Evolutionary conservation across 1,140 invertebrate genomes (phyloP).

Genomic region (Melanaphis sacchari): DNA sequence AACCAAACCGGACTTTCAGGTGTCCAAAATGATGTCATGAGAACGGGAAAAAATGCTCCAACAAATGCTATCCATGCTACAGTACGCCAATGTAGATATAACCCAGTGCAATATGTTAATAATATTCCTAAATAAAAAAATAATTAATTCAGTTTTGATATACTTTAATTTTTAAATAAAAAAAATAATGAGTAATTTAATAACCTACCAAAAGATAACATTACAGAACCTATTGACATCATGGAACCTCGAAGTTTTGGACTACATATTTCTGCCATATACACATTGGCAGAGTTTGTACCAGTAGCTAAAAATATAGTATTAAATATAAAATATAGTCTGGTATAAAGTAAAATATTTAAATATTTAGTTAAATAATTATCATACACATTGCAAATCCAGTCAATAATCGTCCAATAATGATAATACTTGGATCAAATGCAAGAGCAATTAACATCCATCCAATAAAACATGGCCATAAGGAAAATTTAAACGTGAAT

Average conservation of each 20-base stretch:
- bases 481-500: slow-evolving; percentile 69
- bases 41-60: slow-evolving; percentile 67
- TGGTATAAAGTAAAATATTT: neutral
- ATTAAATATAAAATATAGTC: neutral
- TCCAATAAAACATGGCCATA: slow-evolving; percentile 70
- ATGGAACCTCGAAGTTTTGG: slow-evolving; percentile 69
- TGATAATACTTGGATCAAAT: slow-evolving; percentile 65
- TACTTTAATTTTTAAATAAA: neutral
- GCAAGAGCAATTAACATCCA: slow-evolving; percentile 70
- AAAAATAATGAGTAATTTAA: neutral
- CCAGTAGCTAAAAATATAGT: slow-evolving; percentile 65
- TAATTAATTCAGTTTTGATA: neutral
- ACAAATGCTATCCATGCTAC: slow-evolving; percentile 68
- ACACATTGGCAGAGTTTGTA: slow-evolving; percentile 70
- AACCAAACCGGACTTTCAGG: slow-evolving; percentile 76
- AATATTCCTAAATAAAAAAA: slow-evolving; percentile 67
- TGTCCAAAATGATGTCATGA: slow-evolving; percentile 68
- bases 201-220: slow-evolving; percentile 66
- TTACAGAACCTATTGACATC: slow-evolving; percentile 67
- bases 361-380: neutral
- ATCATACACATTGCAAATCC: slow-evolving; percentile 67
- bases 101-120: slow-evolving; percentile 69
- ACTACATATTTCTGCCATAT: slow-evolving; percentile 70
- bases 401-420: slow-evolving; percentile 71
- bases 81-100: slow-evolving; percentile 69